These are phyloP conservation scores for Drosophila dunni DNA, from an alignment of 1,140 invertebrate genomes.

Conservation along the genomic window DNA sequence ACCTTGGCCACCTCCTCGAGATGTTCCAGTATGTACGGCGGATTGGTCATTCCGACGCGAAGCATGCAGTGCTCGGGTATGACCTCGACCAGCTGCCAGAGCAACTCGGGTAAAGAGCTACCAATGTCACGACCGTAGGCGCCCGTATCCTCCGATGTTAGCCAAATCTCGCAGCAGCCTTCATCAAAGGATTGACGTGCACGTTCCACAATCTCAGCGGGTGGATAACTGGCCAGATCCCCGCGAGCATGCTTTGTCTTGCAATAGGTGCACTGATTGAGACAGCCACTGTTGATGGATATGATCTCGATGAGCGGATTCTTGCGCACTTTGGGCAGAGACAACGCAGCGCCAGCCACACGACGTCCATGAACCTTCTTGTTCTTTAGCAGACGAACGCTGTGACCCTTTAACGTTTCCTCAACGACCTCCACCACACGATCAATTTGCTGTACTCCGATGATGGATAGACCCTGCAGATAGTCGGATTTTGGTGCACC, in stretches of 20 bases:
- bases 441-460: slow-evolving; percentile 99
- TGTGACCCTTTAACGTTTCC: slow-evolving; percentile 95
- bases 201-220: slow-evolving; percentile 92
- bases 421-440: slow-evolving; percentile 99
- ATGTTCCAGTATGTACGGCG: slow-evolving; percentile 98
- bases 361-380: slow-evolving; percentile 93
- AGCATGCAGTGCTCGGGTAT: slow-evolving; percentile 96
- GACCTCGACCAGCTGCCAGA: slow-evolving; percentile 94
- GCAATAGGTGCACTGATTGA: slow-evolving; percentile 99
- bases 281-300: slow-evolving; percentile 98
- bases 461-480: slow-evolving; percentile 92
- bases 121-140: slow-evolving; percentile 98
- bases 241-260: slow-evolving; percentile 99
- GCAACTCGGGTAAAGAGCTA: slow-evolving; percentile 92
- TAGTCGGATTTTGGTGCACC: slow-evolving; percentile 91
- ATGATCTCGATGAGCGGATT: slow-evolving; percentile 99
- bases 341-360: slow-evolving; percentile 93
- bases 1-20: slow-evolving; percentile 96
- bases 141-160: slow-evolving; percentile 99
- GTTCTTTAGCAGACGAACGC: slow-evolving; percentile 90
- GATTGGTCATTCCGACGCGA: slow-evolving; percentile 98
- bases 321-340: slow-evolving; percentile 96
- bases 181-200: slow-evolving; percentile 94
- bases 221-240: slow-evolving; percentile 96
- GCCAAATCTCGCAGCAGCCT: slow-evolving; percentile 98